phyloP scores from a whole-genome alignment of 2,797 vertebrate species.

The Acrossocheilus wenchowensis region DNA sequence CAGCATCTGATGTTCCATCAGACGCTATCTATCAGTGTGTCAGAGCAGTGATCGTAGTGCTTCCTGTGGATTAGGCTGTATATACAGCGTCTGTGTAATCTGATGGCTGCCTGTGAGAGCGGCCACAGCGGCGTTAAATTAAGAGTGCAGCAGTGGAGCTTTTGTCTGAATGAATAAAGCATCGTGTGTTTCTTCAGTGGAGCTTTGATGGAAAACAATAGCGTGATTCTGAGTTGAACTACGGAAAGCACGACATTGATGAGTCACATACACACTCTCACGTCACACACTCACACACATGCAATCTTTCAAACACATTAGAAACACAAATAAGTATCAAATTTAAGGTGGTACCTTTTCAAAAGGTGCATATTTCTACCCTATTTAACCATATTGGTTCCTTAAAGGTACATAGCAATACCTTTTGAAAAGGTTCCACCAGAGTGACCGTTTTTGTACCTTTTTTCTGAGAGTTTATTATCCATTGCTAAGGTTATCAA shows the following conservation, averaged over 20 bases:
- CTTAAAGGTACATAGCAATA: too few relatives aligned
- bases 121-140: constrained; percentile 39
- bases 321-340: background rate
- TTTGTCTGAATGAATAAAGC: constrained; percentile 42
- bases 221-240: constrained; percentile 18
- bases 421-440: too few relatives aligned
- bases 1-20: background rate
- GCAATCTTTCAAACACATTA: background rate
- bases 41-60: background rate
- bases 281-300: background rate
- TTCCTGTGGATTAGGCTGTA: constrained; percentile 45
- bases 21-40: background rate
- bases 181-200: constrained; percentile 27
- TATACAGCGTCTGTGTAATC: constrained; percentile 48
- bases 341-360: too few relatives aligned
- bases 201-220: background rate
- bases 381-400: too few relatives aligned
- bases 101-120: constrained; percentile 26
- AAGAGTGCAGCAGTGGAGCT: constrained; percentile 30
- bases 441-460: too few relatives aligned
- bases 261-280: constrained; percentile 6
- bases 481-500: background rate
- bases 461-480: too few relatives aligned
- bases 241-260: background rate
- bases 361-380: background rate